Evolutionary conservation across 2,797 vertebrate genomes (phyloP).

Genomic region (Hafferia zeledoni): DNA sequence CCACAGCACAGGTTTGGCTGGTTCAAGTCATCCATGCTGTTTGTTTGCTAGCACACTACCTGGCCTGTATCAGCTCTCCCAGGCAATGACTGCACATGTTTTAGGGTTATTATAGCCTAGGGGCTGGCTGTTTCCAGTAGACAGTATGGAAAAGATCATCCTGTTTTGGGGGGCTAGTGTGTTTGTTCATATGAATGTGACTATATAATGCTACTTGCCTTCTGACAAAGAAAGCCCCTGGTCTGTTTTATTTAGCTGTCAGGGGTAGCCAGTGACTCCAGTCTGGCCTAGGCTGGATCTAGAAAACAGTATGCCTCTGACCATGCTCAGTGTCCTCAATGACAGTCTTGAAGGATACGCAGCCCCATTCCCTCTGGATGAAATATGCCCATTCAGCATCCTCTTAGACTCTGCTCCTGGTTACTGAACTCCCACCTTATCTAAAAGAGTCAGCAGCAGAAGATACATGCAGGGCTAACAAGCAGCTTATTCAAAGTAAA

Average conservation of each 20-base stretch:
- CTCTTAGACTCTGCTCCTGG: neutral
- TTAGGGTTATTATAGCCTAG: neutral
- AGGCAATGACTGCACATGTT: neutral
- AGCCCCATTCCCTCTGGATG: neutral
- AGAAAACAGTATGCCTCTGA: neutral
- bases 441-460: neutral
- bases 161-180: neutral
- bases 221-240: neutral
- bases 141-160: neutral
- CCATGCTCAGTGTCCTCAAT: neutral
- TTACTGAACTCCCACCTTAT: accelerated
- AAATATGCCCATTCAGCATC: neutral
- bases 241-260: neutral
- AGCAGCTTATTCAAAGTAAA: neutral
- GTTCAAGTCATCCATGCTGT: neutral
- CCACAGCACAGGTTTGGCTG: neutral
- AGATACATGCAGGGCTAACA: neutral
- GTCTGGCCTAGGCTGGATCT: neutral
- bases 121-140: neutral
- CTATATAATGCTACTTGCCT: neutral
- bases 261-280: neutral
- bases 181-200: neutral
- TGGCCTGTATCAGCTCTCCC: neutral
- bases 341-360: neutral
- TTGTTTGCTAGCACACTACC: neutral